Evolutionary conservation across 2,888 invertebrate genomes (phyloP).

Genomic region (Oscheius onirici): DNA sequence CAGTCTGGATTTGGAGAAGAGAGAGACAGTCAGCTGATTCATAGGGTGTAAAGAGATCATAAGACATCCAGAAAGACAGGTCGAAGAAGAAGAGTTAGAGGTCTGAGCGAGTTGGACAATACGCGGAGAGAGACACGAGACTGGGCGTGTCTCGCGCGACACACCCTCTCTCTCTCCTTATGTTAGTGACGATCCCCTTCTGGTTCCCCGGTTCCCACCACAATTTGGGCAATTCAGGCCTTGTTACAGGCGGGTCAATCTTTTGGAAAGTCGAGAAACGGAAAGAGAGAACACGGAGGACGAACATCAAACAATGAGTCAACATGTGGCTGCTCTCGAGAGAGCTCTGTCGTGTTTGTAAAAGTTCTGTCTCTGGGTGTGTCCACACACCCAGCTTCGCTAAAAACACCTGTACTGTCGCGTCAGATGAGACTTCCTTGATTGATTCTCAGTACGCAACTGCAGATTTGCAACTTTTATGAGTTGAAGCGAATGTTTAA

Average conservation of each 20-base stretch:
- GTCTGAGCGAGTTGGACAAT: conserved; percentile 23
- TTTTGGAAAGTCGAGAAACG: neutral
- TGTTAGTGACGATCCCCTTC: too few relatives aligned
- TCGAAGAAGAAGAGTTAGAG: conserved; percentile 30
- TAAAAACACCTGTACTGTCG: too few relatives aligned
- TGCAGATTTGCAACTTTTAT: too few relatives aligned
- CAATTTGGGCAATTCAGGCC: too few relatives aligned
- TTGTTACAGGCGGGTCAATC: neutral
- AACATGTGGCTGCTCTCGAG: neutral
- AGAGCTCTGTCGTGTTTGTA: too few relatives aligned
- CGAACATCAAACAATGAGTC: conserved; percentile 28
- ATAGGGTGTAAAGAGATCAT: neutral
- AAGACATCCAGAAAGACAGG: conserved; percentile 10
- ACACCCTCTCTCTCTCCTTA: neutral
- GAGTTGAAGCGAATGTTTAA: too few relatives aligned
- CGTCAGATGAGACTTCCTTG: too few relatives aligned
- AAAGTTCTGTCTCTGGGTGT: too few relatives aligned
- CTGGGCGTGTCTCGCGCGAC: conserved; percentile 29
- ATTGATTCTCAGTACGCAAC: too few relatives aligned
- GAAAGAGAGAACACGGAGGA: conserved; percentile 19
- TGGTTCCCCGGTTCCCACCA: too few relatives aligned
- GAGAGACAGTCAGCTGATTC: neutral
- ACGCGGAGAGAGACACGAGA: conserved; percentile 23
- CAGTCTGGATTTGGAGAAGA: neutral
- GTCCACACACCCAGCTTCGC: too few relatives aligned